Percentiles rank a stretch among this genome's conserved stretches.
These are phyloP conservation scores for Oreochromis spilurus DNA, from an alignment of 2,113 vertebrate species.

Conservation along the genomic window DNA sequence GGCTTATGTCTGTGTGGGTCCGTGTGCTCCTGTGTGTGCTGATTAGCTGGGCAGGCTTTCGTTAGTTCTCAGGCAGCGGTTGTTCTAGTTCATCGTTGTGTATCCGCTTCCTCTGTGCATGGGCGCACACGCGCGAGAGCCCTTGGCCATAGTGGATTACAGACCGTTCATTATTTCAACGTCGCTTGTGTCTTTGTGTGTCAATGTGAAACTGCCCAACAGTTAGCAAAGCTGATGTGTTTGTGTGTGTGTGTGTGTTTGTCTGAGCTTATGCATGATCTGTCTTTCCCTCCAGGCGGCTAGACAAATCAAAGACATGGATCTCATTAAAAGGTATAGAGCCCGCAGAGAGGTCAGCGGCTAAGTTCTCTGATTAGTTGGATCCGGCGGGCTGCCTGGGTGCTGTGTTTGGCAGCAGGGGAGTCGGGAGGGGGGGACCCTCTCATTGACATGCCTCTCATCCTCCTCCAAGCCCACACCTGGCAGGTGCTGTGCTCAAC, in stretches of 20 bases:
- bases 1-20: not conserved
- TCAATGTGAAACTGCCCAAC: slow-evolving; percentile 9
- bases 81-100: slow-evolving; percentile 1
- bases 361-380: slow-evolving; percentile 63
- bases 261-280: slow-evolving; percentile 18
- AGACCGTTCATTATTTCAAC: slow-evolving; percentile 41
- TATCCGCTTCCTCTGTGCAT: slow-evolving; percentile 11
- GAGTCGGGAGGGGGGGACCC: not conserved
- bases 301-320: slow-evolving; percentile 57
- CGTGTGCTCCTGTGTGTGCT: slow-evolving; percentile 26
- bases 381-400: slow-evolving; percentile 7
- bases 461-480: slow-evolving; percentile 28
- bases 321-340: slow-evolving; percentile 63
- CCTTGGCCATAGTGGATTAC: slow-evolving; percentile 26
- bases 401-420: not conserved
- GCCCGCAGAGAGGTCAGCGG: slow-evolving; percentile 51
- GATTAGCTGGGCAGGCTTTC: slow-evolving; percentile 29
- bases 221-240: not conserved
- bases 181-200: not conserved
- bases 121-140: not conserved
- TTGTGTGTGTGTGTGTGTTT: not conserved
- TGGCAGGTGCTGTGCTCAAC: slow-evolving; percentile 8
- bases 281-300: slow-evolving; percentile 42
- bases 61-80: slow-evolving; percentile 9
- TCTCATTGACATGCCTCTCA: slow-evolving; percentile 36